Evolutionary conservation across 2,797 vertebrate genomes (phyloP).

Genomic region (Silurus aristotelis): DNA sequence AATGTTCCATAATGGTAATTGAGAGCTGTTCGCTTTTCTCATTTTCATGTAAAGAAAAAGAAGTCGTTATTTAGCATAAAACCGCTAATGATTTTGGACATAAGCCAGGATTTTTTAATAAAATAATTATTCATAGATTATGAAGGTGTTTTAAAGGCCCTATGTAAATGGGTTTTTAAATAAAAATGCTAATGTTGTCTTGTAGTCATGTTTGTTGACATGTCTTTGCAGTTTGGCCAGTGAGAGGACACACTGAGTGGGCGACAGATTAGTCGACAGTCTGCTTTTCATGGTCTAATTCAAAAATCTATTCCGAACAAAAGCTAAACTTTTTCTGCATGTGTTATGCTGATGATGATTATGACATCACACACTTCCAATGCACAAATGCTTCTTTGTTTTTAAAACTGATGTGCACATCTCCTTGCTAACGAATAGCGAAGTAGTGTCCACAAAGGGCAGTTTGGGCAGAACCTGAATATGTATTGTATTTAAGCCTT

Average conservation of each 20-base stretch:
- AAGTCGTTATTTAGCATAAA: not conserved
- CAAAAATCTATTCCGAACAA: not conserved
- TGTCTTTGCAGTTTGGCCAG: not conserved
- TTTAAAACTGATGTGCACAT: not conserved
- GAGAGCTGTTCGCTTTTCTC: not conserved
- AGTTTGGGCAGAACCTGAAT: not conserved
- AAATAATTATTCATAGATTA: not conserved
- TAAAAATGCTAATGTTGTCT: not conserved
- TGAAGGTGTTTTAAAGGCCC: not conserved
- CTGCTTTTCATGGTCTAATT: conserved; percentile 38
- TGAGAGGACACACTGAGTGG: not conserved
- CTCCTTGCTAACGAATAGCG: not conserved
- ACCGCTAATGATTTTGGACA: not conserved
- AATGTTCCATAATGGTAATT: not conserved
- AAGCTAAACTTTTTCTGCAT: not conserved
- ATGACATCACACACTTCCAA: no score
- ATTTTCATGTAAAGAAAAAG: not conserved
- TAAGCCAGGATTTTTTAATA: not conserved
- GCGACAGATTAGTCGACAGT: conserved; percentile 32
- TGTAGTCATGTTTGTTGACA: not conserved
- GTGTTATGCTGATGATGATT: not conserved
- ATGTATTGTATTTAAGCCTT: not conserved
- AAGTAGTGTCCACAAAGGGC: not conserved
- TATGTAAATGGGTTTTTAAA: not conserved
- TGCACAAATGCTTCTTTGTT: not conserved